Percentiles rank a stretch among this genome's conserved stretches.
phyloP scores from a whole-genome alignment of 2,888 invertebrate genomes.

The Ormyrus labotus region DNA sequence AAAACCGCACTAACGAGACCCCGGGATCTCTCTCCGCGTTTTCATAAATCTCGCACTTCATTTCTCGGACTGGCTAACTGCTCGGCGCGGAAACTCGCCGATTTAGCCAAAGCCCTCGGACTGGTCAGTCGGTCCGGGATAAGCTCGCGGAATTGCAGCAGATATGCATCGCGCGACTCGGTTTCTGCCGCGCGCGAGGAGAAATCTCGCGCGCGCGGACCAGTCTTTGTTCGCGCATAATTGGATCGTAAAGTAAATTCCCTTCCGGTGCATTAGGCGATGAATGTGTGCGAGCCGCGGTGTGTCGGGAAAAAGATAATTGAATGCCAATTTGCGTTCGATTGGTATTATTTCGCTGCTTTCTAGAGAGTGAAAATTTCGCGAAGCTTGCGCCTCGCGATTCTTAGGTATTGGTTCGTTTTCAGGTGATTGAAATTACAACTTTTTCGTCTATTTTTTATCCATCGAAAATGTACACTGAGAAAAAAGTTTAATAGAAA shows the following conservation, averaged over 20 bases:
- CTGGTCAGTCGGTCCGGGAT: background rate
- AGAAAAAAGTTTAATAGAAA: too few relatives aligned
- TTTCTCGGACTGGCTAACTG: too few relatives aligned
- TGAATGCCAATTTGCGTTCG: constrained; percentile 5
- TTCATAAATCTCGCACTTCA: too few relatives aligned
- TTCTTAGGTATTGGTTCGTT: too few relatives aligned
- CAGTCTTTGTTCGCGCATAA: constrained; percentile 15
- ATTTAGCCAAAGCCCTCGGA: background rate
- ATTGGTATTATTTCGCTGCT: background rate
- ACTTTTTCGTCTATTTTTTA: too few relatives aligned
- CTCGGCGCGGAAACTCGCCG: background rate
- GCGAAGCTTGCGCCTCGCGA: too few relatives aligned
- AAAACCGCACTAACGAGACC: too few relatives aligned
- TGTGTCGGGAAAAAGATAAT: background rate
- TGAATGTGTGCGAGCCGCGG: background rate
- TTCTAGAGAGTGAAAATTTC: too few relatives aligned
- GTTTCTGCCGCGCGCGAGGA: constrained; percentile 13
- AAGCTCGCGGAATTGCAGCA: constrained; percentile 19
- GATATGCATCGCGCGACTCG: constrained; percentile 8
- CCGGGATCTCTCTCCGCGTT: too few relatives aligned
- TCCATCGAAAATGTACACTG: too few relatives aligned
- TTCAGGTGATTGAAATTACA: too few relatives aligned
- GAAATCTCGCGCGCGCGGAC: constrained; percentile 11
- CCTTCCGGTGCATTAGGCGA: constrained; percentile 9
- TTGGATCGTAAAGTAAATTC: constrained; percentile 45